These are phyloP conservation scores for Cyphomyrus discorhynchus DNA, from an alignment of 2,113 vertebrate species.

Conservation along the genomic window DNA sequence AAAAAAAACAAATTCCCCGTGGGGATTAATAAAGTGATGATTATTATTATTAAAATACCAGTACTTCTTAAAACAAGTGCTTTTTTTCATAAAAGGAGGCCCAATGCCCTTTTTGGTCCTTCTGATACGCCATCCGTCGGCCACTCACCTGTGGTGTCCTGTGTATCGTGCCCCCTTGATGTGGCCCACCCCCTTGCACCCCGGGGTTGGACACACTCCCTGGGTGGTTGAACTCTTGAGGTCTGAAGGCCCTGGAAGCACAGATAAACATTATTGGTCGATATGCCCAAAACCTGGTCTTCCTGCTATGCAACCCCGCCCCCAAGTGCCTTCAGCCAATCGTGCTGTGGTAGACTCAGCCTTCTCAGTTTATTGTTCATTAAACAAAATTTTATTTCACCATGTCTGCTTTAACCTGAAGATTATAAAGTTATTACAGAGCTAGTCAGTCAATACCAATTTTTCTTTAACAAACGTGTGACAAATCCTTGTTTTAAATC, in stretches of 20 bases:
- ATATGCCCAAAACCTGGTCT: not conserved
- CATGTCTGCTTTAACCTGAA: not conserved
- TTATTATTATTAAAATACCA: not conserved
- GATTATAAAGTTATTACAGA: not conserved
- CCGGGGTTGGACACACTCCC: slow-evolving; percentile 62
- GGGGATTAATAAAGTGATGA: too few species aligned
- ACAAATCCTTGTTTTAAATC: not conserved
- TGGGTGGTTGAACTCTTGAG: slow-evolving; percentile 46
- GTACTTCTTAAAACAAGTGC: not conserved
- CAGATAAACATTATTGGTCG: slow-evolving; percentile 8
- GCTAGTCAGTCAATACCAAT: not conserved
- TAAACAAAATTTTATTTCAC: not conserved
- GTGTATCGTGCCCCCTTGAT: slow-evolving; percentile 67
- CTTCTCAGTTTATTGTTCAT: not conserved
- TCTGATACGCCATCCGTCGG: not conserved
- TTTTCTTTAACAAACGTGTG: not conserved
- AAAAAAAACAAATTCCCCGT: too few species aligned
- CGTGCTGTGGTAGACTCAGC: not conserved
- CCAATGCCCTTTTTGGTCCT: not conserved
- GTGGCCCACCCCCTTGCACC: slow-evolving; percentile 65
- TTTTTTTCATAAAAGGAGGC: not conserved
- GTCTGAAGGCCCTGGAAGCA: slow-evolving; percentile 41
- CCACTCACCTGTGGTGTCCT: slow-evolving; percentile 59
- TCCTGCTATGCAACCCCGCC: not conserved
- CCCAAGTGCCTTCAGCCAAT: too few species aligned